These are phyloP conservation scores for Aquatica leii DNA, from an alignment of 2,888 invertebrate genomes.

Conservation along the genomic window DNA sequence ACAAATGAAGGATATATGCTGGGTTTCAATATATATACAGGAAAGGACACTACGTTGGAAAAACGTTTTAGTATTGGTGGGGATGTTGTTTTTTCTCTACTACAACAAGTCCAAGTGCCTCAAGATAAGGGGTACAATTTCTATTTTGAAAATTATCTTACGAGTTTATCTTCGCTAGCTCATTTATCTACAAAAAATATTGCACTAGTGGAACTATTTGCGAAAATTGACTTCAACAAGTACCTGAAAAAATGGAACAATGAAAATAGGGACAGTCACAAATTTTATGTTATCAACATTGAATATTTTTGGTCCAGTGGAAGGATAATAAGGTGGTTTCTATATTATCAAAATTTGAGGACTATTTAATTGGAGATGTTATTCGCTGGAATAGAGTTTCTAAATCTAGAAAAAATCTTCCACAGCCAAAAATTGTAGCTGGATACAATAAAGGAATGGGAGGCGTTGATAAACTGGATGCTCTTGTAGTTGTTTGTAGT, in stretches of 20 bases:
- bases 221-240: conserved; percentile 16
- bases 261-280: conserved; percentile 1
- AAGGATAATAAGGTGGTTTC: conserved; percentile 15
- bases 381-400: background rate
- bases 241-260: no score
- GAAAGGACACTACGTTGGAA: conserved; percentile 28
- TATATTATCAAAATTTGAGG: background rate
- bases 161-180: conserved; percentile 1
- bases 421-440: conserved; percentile 12
- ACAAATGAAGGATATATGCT: conserved; percentile 15
- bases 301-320: background rate
- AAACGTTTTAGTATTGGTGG: conserved; percentile 39
- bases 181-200: background rate
- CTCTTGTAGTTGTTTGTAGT: conserved; percentile 8
- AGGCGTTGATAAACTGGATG: conserved; percentile 18
- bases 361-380: background rate
- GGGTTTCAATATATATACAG: conserved; percentile 41
- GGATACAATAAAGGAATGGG: conserved; percentile 25
- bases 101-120: conserved; percentile 24
- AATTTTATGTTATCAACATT: background rate
- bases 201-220: conserved; percentile 33
- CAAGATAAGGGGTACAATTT: conserved; percentile 27
- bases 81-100: conserved; percentile 34
- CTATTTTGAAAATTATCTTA: conserved; percentile 32
- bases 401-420: background rate